Conservation (phyloP, 2,888 invertebrate species). For the Trilocha varians region DNA sequence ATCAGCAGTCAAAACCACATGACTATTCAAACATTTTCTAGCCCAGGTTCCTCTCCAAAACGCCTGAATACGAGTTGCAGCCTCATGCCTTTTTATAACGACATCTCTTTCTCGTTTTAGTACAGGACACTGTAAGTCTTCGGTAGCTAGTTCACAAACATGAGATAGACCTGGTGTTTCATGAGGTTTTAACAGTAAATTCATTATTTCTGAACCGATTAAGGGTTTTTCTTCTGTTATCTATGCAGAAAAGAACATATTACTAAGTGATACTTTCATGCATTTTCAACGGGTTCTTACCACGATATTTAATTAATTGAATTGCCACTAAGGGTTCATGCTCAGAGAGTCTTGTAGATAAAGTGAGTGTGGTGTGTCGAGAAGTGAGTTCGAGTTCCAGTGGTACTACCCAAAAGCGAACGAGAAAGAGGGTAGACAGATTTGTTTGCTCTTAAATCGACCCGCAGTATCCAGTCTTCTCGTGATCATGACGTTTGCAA, state of each 20-base stretch:
- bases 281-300: too few species aligned
- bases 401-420: too few species aligned
- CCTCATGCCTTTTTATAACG: conserved; percentile 40
- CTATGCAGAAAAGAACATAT: conserved; percentile 4
- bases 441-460: too few species aligned
- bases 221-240: conserved; percentile 23
- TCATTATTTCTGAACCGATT: conserved; percentile 26
- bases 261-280: too few species aligned
- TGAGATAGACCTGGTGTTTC: conserved; percentile 25
- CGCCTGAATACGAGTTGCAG: conserved; percentile 49
- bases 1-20: conserved; percentile 31
- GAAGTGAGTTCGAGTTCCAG: too few species aligned
- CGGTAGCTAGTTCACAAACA: conserved; percentile 46
- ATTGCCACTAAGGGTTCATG: too few species aligned
- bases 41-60: conserved; percentile 53
- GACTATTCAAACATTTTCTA: conserved; percentile 32
- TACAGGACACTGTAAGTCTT: conserved; percentile 41
- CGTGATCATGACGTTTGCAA: too few species aligned
- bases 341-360: too few species aligned
- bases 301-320: too few species aligned
- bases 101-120: conserved; percentile 46
- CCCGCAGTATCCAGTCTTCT: too few species aligned
- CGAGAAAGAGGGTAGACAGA: too few species aligned
- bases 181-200: conserved; percentile 25
- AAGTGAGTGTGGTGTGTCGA: too few species aligned